Base-by-base conservation (phyloP, 1,140 invertebrate species). In the Chlorops oryzae region DNA sequence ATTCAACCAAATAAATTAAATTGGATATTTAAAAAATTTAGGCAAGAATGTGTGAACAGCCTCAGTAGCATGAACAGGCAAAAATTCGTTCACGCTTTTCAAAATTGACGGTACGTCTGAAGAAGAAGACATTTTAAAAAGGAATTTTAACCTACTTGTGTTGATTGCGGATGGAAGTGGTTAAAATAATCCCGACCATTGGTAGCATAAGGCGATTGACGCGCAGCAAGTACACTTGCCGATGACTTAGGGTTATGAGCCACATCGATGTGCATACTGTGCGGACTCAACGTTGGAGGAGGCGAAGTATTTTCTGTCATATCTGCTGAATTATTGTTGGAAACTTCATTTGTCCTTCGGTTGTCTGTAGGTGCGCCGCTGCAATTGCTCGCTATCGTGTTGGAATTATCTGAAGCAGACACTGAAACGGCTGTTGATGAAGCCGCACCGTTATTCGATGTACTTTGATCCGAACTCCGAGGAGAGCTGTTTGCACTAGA, bases 131-230 rank as follows among this genome's bases (percentile, higher is more conserved):
- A n/a, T n/a, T n/a, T 47, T 22, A 18, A 35, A 32, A 43, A 42
- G 17, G 2, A 3, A 32, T 17, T 18, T n/a, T 2, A 37, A 58
- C 73, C 78, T 73, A 93, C 90, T 82, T 93, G 90, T 72, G 89
- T 59, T 6, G 88, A 82, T 73, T 93, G 90, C 51, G 86, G 81
- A 70, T 94, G 90, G 76, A 92, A 92, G 73, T 92, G 90, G 73
- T 90, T 86, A 74, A 92, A 92, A 72, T 92, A 72, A 22, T 72
- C 70, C 17, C 70, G 56, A 22, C 65, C 55, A 46, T 59, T 65
- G 4, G 67, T 35, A 15, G 58, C 27, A 0, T 68, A 54, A 58
- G 66, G 69, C 49, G 53, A 40, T 23, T 64, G 63, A 3, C 59
- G 50, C 27, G 63, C 39, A 41, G 71, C 56, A 39, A 64, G 54